Base-by-base conservation (phyloP, 1,140 invertebrate species). In the Lepidurus couesii region DNA sequence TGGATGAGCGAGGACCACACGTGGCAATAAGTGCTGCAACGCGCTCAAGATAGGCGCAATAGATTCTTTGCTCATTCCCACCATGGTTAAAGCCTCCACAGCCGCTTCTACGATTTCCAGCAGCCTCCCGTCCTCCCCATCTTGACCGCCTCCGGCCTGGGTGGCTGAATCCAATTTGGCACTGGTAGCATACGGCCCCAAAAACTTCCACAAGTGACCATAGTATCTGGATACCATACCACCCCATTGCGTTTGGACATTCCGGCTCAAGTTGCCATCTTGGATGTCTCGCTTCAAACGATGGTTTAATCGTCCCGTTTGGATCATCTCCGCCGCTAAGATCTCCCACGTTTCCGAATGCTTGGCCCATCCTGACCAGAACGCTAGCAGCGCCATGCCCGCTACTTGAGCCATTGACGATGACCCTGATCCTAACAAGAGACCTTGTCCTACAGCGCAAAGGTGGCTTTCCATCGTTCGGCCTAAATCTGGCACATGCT, bases 31-130 rank as follows among this genome's bases (percentile, higher is more conserved):
- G 43, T 44, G 44, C 75, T 75, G 42, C 24, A 80, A n/a, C 42
- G 45, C 77, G 8, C 34, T 8, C 42, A 80, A 79, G 16, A 83
- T 80, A 13, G 78, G 75, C 73, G 75, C 65, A 42, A 84, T 10
- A 13, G 77, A 76, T 45, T 81, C 78, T 42, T 65, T 65, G 8
- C 53, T 65, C 53, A 75, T 77, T 6, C 81, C 81, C 24, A 81
- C 82, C 10, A 80, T 79, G 76, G 82, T 80, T 53, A 84, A 34
- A 11, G 81, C 78, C 13, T 81, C 78, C n/a, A 80, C 21, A 45
- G 79, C 79, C 34, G 78, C 73, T 53, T 80, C 47, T 8, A 82
- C 42, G 16, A 83, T 53, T 3, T 78, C 77, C 26, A 73, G 53
- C 16, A 73, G 6, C 7, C 74, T 77, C 45, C 45, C 21, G 53